phyloP scores from a whole-genome alignment of 2,797 vertebrate species.

The Melanotaenia maccullochi region DNA sequence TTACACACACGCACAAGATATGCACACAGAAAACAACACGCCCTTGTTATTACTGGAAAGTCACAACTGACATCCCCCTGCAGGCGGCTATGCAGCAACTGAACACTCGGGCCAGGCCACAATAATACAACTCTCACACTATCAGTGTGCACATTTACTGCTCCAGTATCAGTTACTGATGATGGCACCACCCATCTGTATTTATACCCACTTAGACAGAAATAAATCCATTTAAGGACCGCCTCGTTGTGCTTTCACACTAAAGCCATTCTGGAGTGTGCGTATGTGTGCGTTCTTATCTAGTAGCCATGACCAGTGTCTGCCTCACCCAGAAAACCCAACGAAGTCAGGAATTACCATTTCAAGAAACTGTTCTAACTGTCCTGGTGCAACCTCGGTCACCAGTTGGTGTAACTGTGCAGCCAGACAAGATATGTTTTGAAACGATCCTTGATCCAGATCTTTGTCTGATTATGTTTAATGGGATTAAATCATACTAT shows the following conservation, averaged over 20 bases:
- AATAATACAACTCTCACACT: conserved; percentile 55
- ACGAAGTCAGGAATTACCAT: conserved; percentile 10
- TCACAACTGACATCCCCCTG: conserved; percentile 72
- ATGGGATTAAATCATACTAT: background rate
- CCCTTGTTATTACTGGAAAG: conserved; percentile 80
- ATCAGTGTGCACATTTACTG: conserved; percentile 53
- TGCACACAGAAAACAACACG: conserved; percentile 71
- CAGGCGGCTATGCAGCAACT: conserved; percentile 61
- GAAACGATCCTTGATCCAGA: background rate
- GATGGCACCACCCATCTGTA: conserved; percentile 35
- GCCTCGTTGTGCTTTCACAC: conserved; percentile 4
- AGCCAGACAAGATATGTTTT: background rate
- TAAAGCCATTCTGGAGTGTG: background rate
- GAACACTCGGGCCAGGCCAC: conserved; percentile 54
- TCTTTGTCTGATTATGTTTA: background rate
- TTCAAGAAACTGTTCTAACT: conserved; percentile 45
- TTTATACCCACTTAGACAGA: conserved; percentile 52
- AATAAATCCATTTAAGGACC: conserved; percentile 44
- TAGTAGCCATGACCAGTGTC: conserved; percentile 19
- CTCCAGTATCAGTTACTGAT: conserved; percentile 37
- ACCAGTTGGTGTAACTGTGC: background rate
- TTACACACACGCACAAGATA: conserved; percentile 51
- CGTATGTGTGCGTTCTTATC: conserved; percentile 45
- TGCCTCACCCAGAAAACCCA: conserved; percentile 53
- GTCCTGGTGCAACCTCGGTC: conserved; percentile 43